Percentiles rank a stretch among this genome's conserved stretches.
These are phyloP conservation scores for Aphodius sticticus DNA, from an alignment of 2,888 invertebrate species.

Conservation along the genomic window DNA sequence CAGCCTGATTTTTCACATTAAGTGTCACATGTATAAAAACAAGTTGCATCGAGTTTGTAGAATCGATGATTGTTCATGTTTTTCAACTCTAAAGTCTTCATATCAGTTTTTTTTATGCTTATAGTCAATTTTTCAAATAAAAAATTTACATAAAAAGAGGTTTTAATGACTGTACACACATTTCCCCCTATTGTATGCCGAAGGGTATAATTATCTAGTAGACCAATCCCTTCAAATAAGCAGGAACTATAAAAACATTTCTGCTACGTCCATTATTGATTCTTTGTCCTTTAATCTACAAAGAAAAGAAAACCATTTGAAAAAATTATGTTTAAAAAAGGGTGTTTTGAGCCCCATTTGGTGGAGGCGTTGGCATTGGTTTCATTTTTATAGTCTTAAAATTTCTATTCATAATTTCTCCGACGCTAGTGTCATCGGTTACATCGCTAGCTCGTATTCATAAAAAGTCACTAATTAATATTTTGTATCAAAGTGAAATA, in stretches of 20 bases:
- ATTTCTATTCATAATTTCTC: no score
- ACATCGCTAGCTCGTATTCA: no score
- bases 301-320: neutral
- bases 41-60: neutral
- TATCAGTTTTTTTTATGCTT: no score
- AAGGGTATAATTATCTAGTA: neutral
- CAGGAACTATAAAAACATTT: neutral
- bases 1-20: neutral
- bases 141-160: no score
- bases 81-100: no score
- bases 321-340: neutral
- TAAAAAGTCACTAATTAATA: no score
- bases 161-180: neutral
- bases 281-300: neutral
- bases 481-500: no score
- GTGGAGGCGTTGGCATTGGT: no score
- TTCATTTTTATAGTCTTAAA: no score
- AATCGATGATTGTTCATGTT: neutral
- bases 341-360: no score
- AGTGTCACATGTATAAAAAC: neutral
- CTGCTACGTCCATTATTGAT: neutral
- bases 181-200: neutral
- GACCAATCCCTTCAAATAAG: neutral
- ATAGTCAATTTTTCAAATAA: no score
- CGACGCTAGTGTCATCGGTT: no score